Evolutionary conservation across 2,113 vertebrate species (phyloP).

Genomic region (Perognathus longimembris): DNA sequence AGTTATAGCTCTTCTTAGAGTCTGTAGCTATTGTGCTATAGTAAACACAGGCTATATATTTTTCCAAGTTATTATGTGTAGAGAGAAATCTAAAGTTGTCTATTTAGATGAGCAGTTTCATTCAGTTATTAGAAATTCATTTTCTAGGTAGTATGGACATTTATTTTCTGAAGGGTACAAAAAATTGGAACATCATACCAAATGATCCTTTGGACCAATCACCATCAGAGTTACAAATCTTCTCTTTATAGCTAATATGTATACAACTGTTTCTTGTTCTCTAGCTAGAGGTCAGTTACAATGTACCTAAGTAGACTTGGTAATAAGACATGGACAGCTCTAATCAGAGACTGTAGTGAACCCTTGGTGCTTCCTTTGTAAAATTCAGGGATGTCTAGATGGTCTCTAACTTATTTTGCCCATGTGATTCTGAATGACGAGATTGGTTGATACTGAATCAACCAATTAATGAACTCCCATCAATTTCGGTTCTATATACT

Average conservation of each 20-base stretch:
- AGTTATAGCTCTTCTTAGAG: slow-evolving; percentile 90
- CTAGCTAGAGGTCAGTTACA: neutral
- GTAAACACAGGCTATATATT: slow-evolving; percentile 89
- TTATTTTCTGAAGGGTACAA: slow-evolving; percentile 62
- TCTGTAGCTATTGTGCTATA: slow-evolving; percentile 82
- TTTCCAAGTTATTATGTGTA: slow-evolving; percentile 86
- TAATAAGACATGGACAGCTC: neutral
- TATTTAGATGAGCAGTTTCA: slow-evolving; percentile 82
- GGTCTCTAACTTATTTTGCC: neutral
- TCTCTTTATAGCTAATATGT: slow-evolving; percentile 15
- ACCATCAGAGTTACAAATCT: slow-evolving; percentile 13
- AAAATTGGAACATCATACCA: slow-evolving; percentile 23
- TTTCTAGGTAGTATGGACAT: slow-evolving; percentile 81
- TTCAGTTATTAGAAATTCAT: slow-evolving; percentile 85
- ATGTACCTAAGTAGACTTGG: neutral
- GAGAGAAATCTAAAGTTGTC: slow-evolving; percentile 85
- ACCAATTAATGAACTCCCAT: neutral
- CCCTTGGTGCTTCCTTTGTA: neutral
- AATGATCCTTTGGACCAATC: slow-evolving; percentile 45
- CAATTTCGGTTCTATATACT: slow-evolving; percentile 17
- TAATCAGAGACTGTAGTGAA: neutral
- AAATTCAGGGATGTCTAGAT: neutral
- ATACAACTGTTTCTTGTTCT: neutral
- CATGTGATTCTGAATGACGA: slow-evolving; percentile 27
- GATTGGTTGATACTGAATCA: slow-evolving; percentile 50